These are phyloP conservation scores for Enteromius argenteus DNA, from an alignment of 2,797 vertebrate genomes.

Conservation along the genomic window DNA sequence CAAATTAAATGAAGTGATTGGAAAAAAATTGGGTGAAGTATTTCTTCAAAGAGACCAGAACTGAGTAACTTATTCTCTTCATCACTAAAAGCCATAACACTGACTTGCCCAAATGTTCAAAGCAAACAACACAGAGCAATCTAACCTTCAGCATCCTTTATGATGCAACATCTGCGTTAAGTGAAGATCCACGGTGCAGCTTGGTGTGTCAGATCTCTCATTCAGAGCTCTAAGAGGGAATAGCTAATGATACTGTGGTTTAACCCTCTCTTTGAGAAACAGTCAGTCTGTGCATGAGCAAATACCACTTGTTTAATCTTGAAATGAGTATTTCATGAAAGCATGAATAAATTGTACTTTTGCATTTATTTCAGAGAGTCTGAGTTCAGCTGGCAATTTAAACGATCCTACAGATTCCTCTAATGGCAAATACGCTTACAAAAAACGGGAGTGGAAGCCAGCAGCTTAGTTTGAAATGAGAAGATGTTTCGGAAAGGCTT, in stretches of 20 bases:
- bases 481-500: background rate
- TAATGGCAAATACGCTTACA: slow-evolving; percentile 12
- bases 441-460: background rate
- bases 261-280: background rate
- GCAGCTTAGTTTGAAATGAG: background rate
- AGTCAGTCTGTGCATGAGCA: background rate
- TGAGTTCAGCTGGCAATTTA: slow-evolving; percentile 8
- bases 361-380: background rate
- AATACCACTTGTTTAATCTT: slow-evolving; percentile 21
- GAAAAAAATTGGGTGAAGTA: background rate
- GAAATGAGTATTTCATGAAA: slow-evolving; percentile 5
- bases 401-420: background rate
- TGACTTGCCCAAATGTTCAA: slow-evolving; percentile 16
- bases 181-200: background rate
- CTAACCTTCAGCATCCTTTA: slow-evolving; percentile 32
- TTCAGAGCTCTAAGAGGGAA: slow-evolving; percentile 31
- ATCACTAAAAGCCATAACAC: slow-evolving; percentile 7
- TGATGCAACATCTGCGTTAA: slow-evolving; percentile 17
- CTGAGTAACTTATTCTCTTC: background rate
- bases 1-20: background rate
- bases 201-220: slow-evolving; percentile 10
- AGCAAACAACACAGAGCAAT: background rate
- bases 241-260: slow-evolving; percentile 9
- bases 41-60: background rate
- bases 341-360: background rate